phyloP scores from a whole-genome alignment of 2,888 invertebrate genomes.

The Willowsia nigromaculata region DNA sequence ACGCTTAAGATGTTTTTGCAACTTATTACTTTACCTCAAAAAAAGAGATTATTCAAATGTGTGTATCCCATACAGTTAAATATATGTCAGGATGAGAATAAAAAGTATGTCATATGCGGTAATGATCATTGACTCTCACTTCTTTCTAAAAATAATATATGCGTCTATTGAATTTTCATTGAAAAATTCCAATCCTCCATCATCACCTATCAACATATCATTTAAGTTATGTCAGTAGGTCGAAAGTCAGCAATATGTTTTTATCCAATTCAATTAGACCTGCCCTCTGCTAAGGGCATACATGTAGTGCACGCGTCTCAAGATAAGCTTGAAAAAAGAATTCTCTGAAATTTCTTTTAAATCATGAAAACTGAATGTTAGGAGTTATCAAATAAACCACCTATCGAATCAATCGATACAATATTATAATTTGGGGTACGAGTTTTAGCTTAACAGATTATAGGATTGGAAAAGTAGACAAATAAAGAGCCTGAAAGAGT shows the following conservation, averaged over 20 bases:
- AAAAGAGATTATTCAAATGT: too few species aligned
- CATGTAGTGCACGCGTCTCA: not conserved
- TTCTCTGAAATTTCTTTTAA: not conserved
- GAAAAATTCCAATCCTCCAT: not conserved
- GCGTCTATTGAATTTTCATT: not conserved
- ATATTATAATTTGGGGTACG: not conserved
- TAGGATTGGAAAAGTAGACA: not conserved
- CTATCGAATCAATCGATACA: not conserved
- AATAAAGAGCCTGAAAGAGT: not conserved
- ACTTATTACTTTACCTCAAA: too few species aligned
- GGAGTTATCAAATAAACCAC: not conserved
- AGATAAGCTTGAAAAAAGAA: not conserved
- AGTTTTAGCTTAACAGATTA: not conserved
- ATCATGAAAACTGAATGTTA: too few species aligned
- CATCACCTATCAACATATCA: not conserved
- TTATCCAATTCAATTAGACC: not conserved
- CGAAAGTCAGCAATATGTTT: not conserved
- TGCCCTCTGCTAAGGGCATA: not conserved
- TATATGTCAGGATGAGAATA: not conserved
- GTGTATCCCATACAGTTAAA: too few species aligned
- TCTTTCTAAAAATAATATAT: not conserved
- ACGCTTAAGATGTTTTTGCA: too few species aligned
- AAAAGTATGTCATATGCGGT: not conserved
- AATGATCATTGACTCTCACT: not conserved
- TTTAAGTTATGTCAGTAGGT: not conserved